Conservation (phyloP, 2,888 invertebrate species). For the Cyrtodaria siliqua region DNA sequence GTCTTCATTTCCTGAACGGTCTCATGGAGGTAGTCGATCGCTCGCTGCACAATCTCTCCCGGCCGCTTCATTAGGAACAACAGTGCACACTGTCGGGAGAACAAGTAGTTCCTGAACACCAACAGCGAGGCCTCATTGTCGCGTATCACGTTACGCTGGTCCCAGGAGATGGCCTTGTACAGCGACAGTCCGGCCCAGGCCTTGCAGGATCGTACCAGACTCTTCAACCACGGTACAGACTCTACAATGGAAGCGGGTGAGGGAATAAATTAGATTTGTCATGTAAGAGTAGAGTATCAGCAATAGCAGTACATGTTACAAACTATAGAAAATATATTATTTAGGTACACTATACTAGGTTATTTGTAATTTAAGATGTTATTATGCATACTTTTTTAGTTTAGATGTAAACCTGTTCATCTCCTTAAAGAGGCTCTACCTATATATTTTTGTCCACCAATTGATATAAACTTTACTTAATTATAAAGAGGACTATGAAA, state of each 20-base stretch:
- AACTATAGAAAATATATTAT: no score
- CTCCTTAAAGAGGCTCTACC: no score
- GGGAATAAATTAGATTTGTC: no score
- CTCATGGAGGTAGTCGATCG: slow-evolving; percentile 95
- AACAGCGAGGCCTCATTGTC: slow-evolving; percentile 90
- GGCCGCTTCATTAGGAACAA: slow-evolving; percentile 88
- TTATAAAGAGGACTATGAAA: no score
- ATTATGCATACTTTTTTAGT: no score
- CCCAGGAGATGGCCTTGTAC: slow-evolving; percentile 81
- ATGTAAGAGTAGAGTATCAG: no score
- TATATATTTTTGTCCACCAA: no score
- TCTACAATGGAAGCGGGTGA: slow-evolving; percentile 89
- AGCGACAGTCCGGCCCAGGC: slow-evolving; percentile 94
- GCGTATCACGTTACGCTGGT: slow-evolving; percentile 82
- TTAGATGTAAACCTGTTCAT: no score
- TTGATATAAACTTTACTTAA: no score
- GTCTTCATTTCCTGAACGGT: slow-evolving; percentile 94
- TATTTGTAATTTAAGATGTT: no score
- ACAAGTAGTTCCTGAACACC: slow-evolving; percentile 97
- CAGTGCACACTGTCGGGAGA: slow-evolving; percentile 96
- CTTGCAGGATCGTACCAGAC: slow-evolving; percentile 92
- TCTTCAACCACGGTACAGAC: slow-evolving; percentile 93
- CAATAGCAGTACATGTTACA: no score
- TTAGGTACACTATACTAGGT: no score
- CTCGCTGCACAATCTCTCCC: slow-evolving; percentile 96